phyloP scores from a whole-genome alignment of 2,113 vertebrate species.

The Hemiprocne comata region DNA sequence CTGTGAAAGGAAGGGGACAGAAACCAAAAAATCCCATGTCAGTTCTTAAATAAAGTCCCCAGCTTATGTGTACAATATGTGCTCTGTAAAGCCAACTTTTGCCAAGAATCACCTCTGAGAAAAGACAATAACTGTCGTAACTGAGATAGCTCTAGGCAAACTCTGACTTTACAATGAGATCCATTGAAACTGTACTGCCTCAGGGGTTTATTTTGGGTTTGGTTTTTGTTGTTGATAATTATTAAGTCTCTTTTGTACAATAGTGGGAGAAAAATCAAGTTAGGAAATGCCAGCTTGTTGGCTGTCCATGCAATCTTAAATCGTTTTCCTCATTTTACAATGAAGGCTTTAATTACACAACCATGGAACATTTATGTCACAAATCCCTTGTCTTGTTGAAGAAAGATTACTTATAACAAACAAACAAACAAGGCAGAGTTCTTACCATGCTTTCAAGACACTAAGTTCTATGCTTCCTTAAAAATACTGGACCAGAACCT shows the following conservation, averaged over 20 bases:
- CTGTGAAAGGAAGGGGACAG: background rate
- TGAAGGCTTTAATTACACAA: background rate
- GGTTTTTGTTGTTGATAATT: background rate
- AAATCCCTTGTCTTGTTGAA: background rate
- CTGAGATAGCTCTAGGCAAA: background rate
- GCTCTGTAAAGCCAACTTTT: background rate
- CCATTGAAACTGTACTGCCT: background rate
- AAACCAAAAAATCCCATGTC: background rate
- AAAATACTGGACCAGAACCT: background rate
- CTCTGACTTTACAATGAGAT: background rate
- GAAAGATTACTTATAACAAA: background rate
- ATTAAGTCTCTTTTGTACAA: conserved; percentile 26
- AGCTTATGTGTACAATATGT: background rate
- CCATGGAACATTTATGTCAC: background rate
- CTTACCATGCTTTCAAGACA: background rate
- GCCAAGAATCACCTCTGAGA: background rate
- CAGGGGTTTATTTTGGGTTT: background rate
- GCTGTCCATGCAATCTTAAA: background rate
- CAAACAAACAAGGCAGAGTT: background rate
- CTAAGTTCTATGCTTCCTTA: background rate
- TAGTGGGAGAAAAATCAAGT: conserved; percentile 18
- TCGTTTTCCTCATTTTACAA: background rate
- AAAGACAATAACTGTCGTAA: background rate
- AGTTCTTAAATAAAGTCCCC: background rate
- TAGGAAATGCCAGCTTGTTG: background rate